Percentiles rank a stretch among this genome's conserved stretches.
These are phyloP conservation scores for Hirundo rustica DNA, from an alignment of 2,797 vertebrate species.

Conservation along the genomic window DNA sequence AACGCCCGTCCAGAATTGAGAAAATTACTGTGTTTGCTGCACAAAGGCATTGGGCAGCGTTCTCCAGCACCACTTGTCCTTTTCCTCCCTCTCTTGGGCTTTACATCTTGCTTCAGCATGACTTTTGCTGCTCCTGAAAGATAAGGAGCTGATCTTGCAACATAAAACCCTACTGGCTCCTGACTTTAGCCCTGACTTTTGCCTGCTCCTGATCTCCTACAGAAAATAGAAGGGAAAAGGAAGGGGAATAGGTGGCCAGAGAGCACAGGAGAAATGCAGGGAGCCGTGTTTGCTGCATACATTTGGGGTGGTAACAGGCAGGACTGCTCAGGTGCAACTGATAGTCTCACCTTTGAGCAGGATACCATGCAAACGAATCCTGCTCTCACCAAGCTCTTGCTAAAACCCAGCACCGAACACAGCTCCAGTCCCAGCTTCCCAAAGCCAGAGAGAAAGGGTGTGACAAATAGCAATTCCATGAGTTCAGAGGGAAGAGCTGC, in stretches of 20 bases:
- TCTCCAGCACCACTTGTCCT: background rate
- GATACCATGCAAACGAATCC: background rate
- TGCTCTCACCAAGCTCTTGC: background rate
- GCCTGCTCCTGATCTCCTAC: background rate
- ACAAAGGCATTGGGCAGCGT: background rate
- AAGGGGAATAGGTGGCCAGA: background rate
- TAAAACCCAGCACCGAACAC: background rate
- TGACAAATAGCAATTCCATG: background rate
- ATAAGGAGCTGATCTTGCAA: background rate
- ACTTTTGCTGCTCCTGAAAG: background rate
- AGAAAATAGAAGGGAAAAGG: background rate
- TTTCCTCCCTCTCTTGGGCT: background rate
- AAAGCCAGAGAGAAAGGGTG: background rate
- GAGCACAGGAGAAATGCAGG: background rate
- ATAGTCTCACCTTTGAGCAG: background rate
- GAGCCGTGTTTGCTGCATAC: fast-evolving
- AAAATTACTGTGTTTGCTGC: background rate
- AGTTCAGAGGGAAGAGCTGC: background rate
- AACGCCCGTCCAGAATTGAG: background rate
- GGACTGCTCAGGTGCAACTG: background rate
- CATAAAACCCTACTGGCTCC: background rate
- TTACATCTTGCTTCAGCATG: background rate
- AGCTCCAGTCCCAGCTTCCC: background rate
- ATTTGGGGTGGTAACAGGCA: background rate
- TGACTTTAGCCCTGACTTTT: background rate